Percentiles rank a stretch among this genome's conserved stretches.
Evolutionary conservation across 2,888 invertebrate genomes (phyloP).

Genomic region (Ophonus ardosiacus): DNA sequence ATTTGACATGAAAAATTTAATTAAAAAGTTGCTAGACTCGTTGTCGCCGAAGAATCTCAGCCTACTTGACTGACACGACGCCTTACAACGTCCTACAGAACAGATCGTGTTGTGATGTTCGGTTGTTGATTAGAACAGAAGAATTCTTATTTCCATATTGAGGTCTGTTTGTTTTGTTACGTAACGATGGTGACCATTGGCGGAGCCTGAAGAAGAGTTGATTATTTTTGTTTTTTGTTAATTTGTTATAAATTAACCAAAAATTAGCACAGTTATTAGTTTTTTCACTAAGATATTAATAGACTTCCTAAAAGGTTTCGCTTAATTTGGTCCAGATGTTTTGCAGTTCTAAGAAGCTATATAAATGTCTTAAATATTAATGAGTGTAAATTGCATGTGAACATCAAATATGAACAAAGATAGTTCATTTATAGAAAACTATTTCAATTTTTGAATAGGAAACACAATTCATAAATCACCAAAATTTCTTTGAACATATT

Average conservation of each 20-base stretch:
- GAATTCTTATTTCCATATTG: slow-evolving; percentile 16
- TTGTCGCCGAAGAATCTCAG: slow-evolving; percentile 33
- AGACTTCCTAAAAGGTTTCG: slow-evolving; percentile 16
- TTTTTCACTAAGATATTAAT: not conserved
- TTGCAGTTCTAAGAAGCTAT: not conserved
- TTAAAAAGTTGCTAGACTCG: slow-evolving; percentile 55
- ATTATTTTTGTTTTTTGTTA: not conserved
- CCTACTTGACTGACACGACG: slow-evolving; percentile 39
- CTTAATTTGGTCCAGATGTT: slow-evolving; percentile 30
- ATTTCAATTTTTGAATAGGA: not conserved
- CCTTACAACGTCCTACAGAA: slow-evolving; percentile 33
- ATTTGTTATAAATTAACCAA: not conserved
- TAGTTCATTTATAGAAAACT: not conserved
- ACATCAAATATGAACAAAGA: not conserved
- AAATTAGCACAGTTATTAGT: slow-evolving; percentile 2
- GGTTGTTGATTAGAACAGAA: slow-evolving; percentile 51
- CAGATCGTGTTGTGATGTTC: slow-evolving; percentile 22
- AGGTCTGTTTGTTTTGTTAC: slow-evolving; percentile 5
- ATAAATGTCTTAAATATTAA: slow-evolving; percentile 10
- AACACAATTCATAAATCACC: not conserved
- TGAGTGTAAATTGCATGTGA: not conserved
- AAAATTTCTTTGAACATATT: too few relatives aligned
- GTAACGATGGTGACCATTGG: not conserved
- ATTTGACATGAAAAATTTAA: slow-evolving; percentile 62
- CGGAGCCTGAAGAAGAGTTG: not conserved